These are phyloP conservation scores for Mesitornis unicolor DNA, from an alignment of 2,113 vertebrate species.

Conservation along the genomic window DNA sequence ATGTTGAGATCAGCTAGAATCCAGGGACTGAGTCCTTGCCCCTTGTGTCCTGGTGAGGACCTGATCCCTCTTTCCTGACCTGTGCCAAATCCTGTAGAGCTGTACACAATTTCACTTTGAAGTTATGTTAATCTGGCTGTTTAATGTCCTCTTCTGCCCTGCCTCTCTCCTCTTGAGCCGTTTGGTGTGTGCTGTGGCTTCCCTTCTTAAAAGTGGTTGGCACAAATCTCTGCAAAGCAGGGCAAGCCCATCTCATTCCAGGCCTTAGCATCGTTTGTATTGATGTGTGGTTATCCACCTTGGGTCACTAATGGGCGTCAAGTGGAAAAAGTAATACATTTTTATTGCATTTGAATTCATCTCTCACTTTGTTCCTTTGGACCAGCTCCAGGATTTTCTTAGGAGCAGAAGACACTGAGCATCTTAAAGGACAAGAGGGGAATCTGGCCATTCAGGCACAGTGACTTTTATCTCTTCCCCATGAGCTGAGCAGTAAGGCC, in stretches of 20 bases:
- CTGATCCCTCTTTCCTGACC: background rate
- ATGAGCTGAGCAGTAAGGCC: background rate
- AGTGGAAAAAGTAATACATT: background rate
- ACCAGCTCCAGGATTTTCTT: constrained; percentile 33
- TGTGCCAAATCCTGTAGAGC: background rate
- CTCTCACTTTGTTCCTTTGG: background rate
- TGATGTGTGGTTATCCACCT: background rate
- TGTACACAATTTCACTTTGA: background rate
- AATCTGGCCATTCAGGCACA: background rate
- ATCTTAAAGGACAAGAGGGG: background rate
- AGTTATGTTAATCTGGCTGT: background rate
- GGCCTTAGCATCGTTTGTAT: background rate
- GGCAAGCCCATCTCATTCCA: background rate
- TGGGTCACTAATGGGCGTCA: background rate
- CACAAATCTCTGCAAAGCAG: background rate
- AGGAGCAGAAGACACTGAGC: constrained; percentile 1
- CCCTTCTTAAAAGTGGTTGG: background rate
- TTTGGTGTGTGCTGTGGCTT: background rate
- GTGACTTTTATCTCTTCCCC: background rate
- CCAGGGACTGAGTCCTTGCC: background rate
- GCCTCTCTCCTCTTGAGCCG: background rate
- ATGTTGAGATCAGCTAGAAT: background rate
- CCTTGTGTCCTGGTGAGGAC: background rate
- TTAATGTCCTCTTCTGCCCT: background rate
- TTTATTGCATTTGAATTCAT: background rate